Evolutionary conservation across 2,113 vertebrate genomes (phyloP).

Genomic region (Gopherus evgoodei): DNA sequence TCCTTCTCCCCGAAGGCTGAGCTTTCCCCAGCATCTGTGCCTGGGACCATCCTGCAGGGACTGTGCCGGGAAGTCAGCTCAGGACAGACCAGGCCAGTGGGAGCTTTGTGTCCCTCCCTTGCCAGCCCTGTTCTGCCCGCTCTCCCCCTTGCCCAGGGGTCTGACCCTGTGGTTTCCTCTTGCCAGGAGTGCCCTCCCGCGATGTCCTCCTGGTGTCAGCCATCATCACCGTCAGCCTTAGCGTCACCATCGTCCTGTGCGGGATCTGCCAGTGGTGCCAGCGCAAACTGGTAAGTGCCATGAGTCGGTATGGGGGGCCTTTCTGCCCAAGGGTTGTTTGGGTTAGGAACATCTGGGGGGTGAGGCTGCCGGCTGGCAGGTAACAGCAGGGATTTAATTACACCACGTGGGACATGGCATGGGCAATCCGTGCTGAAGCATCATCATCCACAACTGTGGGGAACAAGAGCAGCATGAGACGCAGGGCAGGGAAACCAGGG

Average conservation of each 20-base stretch:
- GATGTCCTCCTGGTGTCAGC: slow-evolving; percentile 96
- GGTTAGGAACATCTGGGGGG: not conserved
- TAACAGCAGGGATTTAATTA: not conserved
- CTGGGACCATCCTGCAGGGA: not conserved
- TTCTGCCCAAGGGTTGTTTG: not conserved
- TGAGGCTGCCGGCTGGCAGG: not conserved
- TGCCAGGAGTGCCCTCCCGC: slow-evolving; percentile 89
- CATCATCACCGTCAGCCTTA: slow-evolving; percentile 96
- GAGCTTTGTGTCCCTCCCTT: not conserved
- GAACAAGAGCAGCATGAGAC: not conserved
- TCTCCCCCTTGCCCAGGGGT: not conserved
- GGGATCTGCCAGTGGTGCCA: slow-evolving; percentile 99
- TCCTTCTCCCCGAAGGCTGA: too few species aligned
- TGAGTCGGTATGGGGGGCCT: not conserved
- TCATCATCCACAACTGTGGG: not conserved
- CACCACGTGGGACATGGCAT: not conserved
- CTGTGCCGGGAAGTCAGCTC: not conserved
- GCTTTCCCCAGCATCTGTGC: not conserved
- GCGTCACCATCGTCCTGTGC: slow-evolving; percentile 95
- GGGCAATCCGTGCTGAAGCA: not conserved
- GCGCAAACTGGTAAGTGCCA: slow-evolving; percentile 94
- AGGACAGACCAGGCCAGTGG: not conserved
- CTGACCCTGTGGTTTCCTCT: slow-evolving; percentile 36
- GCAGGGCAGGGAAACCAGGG: not conserved
- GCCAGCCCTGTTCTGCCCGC: slow-evolving; percentile 4